phyloP scores from a whole-genome alignment of 1,140 invertebrate genomes.

The Saccostrea echinata region DNA sequence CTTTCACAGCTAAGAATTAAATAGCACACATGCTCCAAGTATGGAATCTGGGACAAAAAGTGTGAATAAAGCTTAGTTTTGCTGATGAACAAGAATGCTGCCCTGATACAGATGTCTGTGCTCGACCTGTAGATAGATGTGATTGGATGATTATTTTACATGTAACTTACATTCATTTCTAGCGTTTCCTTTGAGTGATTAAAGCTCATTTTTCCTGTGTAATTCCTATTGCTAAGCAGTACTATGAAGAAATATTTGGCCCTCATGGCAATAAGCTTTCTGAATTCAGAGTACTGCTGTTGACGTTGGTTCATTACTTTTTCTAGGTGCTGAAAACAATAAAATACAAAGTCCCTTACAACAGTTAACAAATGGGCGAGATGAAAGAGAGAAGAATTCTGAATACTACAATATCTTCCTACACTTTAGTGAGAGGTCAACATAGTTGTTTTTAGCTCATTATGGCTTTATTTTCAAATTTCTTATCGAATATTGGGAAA shows the following conservation, averaged over 20 bases:
- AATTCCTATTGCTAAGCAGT: conserved; percentile 75
- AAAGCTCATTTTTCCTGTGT: conserved; percentile 78
- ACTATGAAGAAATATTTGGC: conserved; percentile 76
- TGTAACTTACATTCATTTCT: conserved; percentile 74
- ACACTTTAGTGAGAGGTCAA: neutral
- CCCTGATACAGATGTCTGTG: too few species aligned
- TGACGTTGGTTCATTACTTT: conserved; percentile 71
- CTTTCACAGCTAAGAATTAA: too few species aligned
- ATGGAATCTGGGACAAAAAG: too few species aligned
- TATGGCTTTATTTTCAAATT: neutral
- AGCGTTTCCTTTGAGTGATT: conserved; percentile 76
- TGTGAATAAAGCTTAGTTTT: too few species aligned
- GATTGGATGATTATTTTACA: neutral
- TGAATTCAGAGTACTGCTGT: conserved; percentile 71
- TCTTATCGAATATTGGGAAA: too few species aligned
- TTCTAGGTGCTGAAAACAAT: conserved; percentile 69
- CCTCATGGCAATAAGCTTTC: conserved; percentile 71
- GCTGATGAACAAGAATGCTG: too few species aligned
- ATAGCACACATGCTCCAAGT: too few species aligned
- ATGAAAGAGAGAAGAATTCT: neutral
- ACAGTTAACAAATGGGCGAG: neutral
- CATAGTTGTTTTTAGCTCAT: neutral
- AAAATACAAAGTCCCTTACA: conserved; percentile 39
- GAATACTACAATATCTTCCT: neutral
- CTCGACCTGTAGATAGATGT: too few species aligned